Evolutionary conservation across 2,888 invertebrate genomes (phyloP), one percentile per base, ranked within the genome.

Genomic region (Gymnosoma rotundatum): DNA sequence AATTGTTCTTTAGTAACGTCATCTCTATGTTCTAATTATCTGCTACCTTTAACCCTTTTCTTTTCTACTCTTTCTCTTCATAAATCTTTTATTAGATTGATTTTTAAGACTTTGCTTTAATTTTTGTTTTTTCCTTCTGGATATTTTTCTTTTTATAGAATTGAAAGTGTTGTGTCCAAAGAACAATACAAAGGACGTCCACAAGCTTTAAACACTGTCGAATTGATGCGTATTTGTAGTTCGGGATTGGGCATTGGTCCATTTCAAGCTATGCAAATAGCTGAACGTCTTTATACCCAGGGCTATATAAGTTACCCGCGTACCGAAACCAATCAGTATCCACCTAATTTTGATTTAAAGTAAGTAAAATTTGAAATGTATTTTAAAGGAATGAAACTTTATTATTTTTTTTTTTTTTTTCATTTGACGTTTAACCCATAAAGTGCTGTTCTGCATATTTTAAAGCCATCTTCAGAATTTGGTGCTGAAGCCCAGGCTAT

Each of bases 261-360:
- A 0, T 97, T 97, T 90, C 96, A 97, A 90, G 97, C 98, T 0
- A 98, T 98, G 98, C 96, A 95, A 92, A 94, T 97, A 52, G 98
- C 98, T 0, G 93, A 93, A 69, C 91, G 96, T 48, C 94, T 99
- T 5, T 99, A 99, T 92, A 99, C 96, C 0, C 98, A 98, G 92
- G 99, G 99, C 42, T 99, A 97, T 91, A 98, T 99, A 85, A 98
- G 98, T 90, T 99, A 99, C 93, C 99, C 99, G 0, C 95, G 99
- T 88, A 99, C 99, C 0, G 99, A 99, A 93, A 99, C 99, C 0
- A 99, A 98, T 0, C 96, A 96, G 75, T 99, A 99, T 93, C 96
- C 99, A 0, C 96, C 97, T 88, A 98, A 97, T 92, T 99, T 97
- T 92, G 99, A 99, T 93, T 93, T 99, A 79, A 93, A 94, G 96